A percentile compares a stretch with the other conserved stretches of the same genome.
phyloP scores from a whole-genome alignment of 1,140 invertebrate genomes.

The Pygmarrhopalites habei region DNA sequence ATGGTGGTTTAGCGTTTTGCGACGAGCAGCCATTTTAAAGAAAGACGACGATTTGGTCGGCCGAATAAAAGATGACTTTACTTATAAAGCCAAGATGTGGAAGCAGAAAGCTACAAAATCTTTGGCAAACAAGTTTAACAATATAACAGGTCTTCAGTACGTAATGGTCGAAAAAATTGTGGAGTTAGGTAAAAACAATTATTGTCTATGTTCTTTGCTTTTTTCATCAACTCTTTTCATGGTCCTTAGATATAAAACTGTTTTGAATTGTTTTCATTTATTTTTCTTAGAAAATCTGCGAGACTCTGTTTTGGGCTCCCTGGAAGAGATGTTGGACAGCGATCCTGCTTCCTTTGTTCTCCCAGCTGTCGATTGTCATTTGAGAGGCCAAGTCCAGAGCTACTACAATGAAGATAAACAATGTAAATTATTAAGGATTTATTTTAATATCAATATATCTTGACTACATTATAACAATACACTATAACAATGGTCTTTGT shows the following conservation, averaged over 20 bases:
- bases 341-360: slow-evolving; percentile 48
- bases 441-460: too few relatives aligned
- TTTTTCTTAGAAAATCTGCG: slow-evolving; percentile 45
- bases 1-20: slow-evolving; percentile 45
- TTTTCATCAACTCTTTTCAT: too few relatives aligned
- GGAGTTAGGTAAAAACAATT: too few relatives aligned
- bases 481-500: too few relatives aligned
- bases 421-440: too few relatives aligned
- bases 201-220: too few relatives aligned
- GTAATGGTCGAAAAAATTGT: slow-evolving; percentile 46
- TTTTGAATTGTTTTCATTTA: too few relatives aligned
- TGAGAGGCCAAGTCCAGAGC: slow-evolving; percentile 41
- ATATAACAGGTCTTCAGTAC: slow-evolving; percentile 44
- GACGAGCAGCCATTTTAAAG: slow-evolving; percentile 35
- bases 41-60: slow-evolving; percentile 43
- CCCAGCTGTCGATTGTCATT: slow-evolving; percentile 58
- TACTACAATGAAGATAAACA: slow-evolving; percentile 36
- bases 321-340: slow-evolving; percentile 45
- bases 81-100: slow-evolving; percentile 32
- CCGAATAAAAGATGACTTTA: slow-evolving; percentile 47
- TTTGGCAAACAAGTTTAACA: slow-evolving; percentile 41
- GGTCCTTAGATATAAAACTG: too few relatives aligned
- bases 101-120: neutral
- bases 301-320: slow-evolving; percentile 42
- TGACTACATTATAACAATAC: too few relatives aligned